Percentiles rank a stretch among this genome's conserved stretches.
Conservation (phyloP, 2,888 invertebrate genomes). For the Thera obeliscata region DNA sequence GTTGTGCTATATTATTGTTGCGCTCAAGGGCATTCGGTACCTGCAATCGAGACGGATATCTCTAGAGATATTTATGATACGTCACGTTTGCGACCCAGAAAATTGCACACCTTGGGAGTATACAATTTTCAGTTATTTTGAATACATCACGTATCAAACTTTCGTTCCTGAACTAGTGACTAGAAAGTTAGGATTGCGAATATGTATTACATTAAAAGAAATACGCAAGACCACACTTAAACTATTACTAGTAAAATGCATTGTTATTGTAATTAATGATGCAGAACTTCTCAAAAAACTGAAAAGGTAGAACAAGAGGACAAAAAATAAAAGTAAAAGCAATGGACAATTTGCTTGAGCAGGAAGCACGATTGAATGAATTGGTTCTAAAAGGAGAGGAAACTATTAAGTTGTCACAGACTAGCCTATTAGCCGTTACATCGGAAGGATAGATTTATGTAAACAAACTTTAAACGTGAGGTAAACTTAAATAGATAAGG, state of each 20-base stretch:
- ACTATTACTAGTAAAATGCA: neutral
- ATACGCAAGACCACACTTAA: neutral
- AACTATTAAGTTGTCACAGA: slow-evolving; percentile 79
- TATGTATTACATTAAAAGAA: neutral
- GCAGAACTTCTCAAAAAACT: neutral
- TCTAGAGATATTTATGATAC: slow-evolving; percentile 45
- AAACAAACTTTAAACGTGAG: slow-evolving; percentile 41
- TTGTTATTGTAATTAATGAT: slow-evolving; percentile 2
- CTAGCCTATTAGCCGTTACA: slow-evolving; percentile 66
- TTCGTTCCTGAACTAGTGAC: neutral
- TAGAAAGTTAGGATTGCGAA: neutral
- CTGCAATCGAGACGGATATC: slow-evolving; percentile 59
- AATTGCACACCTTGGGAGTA: slow-evolving; percentile 19
- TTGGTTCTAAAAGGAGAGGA: slow-evolving; percentile 68
- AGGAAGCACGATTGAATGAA: slow-evolving; percentile 55
- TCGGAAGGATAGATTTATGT: slow-evolving; percentile 73
- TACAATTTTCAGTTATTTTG: slow-evolving; percentile 29
- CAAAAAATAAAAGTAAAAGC: slow-evolving; percentile 38
- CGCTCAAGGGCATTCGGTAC: slow-evolving; percentile 65
- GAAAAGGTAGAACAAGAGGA: slow-evolving; percentile 9
- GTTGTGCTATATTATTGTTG: slow-evolving; percentile 67
- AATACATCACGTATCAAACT: slow-evolving; percentile 7
- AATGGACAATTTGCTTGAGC: slow-evolving; percentile 47
- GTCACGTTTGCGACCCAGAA: slow-evolving; percentile 37
- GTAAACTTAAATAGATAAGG: slow-evolving; percentile 59